These are phyloP conservation scores for Podiceps cristatus DNA, from an alignment of 2,113 vertebrate species.

Conservation along the genomic window DNA sequence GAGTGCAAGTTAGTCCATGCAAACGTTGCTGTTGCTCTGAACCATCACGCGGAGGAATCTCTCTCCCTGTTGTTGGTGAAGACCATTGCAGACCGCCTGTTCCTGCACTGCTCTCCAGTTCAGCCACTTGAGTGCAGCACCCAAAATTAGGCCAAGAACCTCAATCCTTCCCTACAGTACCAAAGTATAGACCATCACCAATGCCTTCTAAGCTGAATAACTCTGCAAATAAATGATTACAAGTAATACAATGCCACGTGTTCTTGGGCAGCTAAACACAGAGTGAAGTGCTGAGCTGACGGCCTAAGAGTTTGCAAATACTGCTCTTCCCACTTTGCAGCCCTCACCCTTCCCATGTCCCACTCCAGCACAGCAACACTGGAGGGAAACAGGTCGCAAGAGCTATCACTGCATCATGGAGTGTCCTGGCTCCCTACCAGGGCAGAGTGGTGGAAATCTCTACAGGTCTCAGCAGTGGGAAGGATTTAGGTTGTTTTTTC, in stretches of 20 bases:
- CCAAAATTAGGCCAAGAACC: neutral
- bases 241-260: neutral
- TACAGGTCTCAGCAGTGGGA: neutral
- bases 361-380: neutral
- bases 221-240: accelerated
- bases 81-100: neutral
- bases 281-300: neutral
- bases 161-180: no score
- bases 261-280: neutral
- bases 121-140: neutral
- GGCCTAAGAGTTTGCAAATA: neutral
- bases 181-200: neutral
- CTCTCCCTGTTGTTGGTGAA: neutral
- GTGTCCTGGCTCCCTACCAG: neutral
- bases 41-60: accelerated
- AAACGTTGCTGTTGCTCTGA: accelerated
- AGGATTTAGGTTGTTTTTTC: neutral
- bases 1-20: accelerated
- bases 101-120: neutral
- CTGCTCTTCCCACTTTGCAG: neutral
- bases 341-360: neutral
- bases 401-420: accelerated
- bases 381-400: no score
- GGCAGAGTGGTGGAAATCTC: neutral
- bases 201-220: neutral